phyloP scores from a whole-genome alignment of 2,888 invertebrate genomes.

The Caenorhabditis auriculariae region DNA sequence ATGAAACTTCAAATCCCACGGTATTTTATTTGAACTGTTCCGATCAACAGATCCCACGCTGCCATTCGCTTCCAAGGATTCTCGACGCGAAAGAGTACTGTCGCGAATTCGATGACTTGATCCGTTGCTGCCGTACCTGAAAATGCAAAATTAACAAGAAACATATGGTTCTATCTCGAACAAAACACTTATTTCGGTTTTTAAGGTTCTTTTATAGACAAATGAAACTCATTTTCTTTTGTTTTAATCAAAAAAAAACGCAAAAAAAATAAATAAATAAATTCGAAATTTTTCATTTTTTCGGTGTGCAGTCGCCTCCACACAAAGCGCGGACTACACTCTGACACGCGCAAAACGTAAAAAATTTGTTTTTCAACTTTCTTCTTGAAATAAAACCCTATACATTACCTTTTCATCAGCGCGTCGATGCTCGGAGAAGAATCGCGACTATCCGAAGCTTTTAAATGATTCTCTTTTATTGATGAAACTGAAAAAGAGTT shows the following conservation, averaged over 20 bases:
- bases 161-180: no score
- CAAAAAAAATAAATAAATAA: no score
- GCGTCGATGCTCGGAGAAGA: constrained; percentile 24
- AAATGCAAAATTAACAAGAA: no score
- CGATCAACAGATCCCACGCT: not conserved
- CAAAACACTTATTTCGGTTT: no score
- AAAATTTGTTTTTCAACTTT: not conserved
- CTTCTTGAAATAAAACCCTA: not conserved
- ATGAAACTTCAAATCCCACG: not conserved
- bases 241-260: no score
- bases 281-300: no score
- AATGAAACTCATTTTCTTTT: no score
- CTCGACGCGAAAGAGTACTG: constrained; percentile 19
- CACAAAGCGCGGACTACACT: no score
- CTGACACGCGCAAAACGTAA: not conserved
- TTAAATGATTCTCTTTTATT: not conserved
- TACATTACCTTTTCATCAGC: constrained; percentile 21
- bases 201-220: no score
- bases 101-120: constrained; percentile 19
- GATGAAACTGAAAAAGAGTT: no score
- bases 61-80: constrained; percentile 13
- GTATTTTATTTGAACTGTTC: not conserved
- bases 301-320: no score
- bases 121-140: constrained; percentile 8
- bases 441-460: constrained; percentile 7